These are phyloP conservation scores for Microtus ochrogaster DNA, from an alignment of 2,113 vertebrate species.

Conservation along the genomic window DNA sequence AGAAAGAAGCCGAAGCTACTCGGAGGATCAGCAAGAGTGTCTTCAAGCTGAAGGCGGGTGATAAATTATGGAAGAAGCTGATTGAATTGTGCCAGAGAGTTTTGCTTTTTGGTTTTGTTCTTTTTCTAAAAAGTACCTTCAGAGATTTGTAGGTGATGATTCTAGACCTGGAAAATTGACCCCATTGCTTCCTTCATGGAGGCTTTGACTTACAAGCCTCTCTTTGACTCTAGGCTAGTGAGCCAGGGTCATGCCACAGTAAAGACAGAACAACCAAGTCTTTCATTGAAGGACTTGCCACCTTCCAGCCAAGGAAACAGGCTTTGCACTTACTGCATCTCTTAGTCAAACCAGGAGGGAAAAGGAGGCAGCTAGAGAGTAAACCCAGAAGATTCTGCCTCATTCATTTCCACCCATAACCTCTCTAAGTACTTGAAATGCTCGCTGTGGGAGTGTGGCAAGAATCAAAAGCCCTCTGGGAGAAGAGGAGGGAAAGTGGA, in stretches of 20 bases:
- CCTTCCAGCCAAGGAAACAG: conserved; percentile 12
- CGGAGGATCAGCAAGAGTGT: neutral
- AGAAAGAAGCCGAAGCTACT: neutral
- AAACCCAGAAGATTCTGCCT: conserved; percentile 22
- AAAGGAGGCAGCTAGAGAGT: neutral
- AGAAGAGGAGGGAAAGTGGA: neutral
- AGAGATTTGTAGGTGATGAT: conserved; percentile 58
- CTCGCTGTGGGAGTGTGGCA: conserved; percentile 18
- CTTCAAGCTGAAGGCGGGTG: conserved; percentile 2
- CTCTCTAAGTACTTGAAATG: conserved; percentile 33
- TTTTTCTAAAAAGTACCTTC: conserved; percentile 14
- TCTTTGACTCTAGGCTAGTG: conserved; percentile 31
- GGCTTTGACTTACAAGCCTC: neutral
- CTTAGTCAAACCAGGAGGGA: conserved; percentile 28
- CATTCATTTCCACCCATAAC: conserved; percentile 22
- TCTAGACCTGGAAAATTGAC: conserved; percentile 60
- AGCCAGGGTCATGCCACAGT: neutral
- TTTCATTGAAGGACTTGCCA: conserved; percentile 14
- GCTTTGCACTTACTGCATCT: neutral
- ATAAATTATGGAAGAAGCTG: conserved; percentile 30
- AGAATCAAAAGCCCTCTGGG: conserved; percentile 23
- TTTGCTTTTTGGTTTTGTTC: conserved; percentile 6
- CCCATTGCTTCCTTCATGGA: neutral
- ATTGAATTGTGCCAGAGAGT: neutral
- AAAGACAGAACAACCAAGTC: neutral